phyloP scores from a whole-genome alignment of 2,888 invertebrate species.

The Hecatera dysodea region DNA sequence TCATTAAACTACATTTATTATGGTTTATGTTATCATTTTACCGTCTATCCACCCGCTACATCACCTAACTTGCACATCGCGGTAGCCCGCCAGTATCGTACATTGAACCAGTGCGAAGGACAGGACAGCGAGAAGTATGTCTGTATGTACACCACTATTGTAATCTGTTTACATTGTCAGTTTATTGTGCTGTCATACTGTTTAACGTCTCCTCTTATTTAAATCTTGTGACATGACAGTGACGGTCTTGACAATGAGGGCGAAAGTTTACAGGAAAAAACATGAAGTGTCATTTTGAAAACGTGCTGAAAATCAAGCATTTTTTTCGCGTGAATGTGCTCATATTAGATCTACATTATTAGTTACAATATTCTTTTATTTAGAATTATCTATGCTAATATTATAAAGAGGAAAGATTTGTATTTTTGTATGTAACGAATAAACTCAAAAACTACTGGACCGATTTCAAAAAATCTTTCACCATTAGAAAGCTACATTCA shows the following conservation, averaged over 20 bases:
- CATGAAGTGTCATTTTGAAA: neutral
- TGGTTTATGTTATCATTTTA: too few relatives aligned
- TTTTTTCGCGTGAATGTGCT: neutral
- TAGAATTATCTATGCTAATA: too few relatives aligned
- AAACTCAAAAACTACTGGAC: too few relatives aligned
- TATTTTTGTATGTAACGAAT: too few relatives aligned
- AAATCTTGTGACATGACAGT: conserved; percentile 42
- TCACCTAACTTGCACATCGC: conserved; percentile 31
- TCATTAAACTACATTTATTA: too few relatives aligned
- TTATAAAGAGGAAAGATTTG: too few relatives aligned
- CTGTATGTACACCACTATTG: conserved; percentile 65
- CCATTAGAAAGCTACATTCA: too few relatives aligned
- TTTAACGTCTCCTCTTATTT: conserved; percentile 53
- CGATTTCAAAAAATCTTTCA: too few relatives aligned
- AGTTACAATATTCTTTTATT: too few relatives aligned
- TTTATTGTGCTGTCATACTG: conserved; percentile 61
- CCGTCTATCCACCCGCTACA: conserved; percentile 33
- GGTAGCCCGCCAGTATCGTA: conserved; percentile 76
- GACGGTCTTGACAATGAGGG: conserved; percentile 11
- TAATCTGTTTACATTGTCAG: conserved; percentile 62
- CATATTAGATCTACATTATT: neutral
- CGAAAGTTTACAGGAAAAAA: conserved; percentile 16
- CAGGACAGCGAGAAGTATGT: conserved; percentile 80
- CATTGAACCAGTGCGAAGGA: conserved; percentile 83
- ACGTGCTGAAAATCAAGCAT: neutral